These are phyloP conservation scores for Galeruca laticollis DNA, from an alignment of 2,888 invertebrate genomes.

Conservation along the genomic window DNA sequence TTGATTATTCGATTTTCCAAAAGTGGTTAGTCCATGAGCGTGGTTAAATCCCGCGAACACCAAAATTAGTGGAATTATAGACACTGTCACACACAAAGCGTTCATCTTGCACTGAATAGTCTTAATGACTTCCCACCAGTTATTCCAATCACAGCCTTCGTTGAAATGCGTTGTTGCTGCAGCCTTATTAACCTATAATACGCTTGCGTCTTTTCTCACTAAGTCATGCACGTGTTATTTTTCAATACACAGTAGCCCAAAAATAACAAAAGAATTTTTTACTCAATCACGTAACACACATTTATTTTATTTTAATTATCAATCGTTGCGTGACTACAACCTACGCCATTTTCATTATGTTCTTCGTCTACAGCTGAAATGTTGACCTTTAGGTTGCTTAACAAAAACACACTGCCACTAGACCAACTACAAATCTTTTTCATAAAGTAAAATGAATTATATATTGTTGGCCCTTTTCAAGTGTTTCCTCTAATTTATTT, in stretches of 20 bases:
- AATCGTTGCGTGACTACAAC: background rate
- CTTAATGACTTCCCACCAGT: constrained; percentile 47
- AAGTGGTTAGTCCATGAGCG: constrained; percentile 66
- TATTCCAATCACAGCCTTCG: constrained; percentile 59
- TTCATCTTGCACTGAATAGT: constrained; percentile 59
- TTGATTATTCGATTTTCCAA: constrained; percentile 63
- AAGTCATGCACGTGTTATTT: constrained; percentile 58
- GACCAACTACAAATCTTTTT: too few species aligned
- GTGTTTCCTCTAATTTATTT: too few species aligned
- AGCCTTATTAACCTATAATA: constrained; percentile 50
- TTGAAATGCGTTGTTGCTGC: constrained; percentile 56
- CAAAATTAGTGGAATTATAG: constrained; percentile 69
- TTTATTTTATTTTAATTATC: background rate
- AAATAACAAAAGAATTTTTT: constrained; percentile 12
- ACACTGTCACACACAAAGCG: constrained; percentile 66
- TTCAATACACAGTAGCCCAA: constrained; percentile 38
- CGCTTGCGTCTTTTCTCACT: constrained; percentile 56
- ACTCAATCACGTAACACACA: background rate
- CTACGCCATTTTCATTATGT: too few species aligned
- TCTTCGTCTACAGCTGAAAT: too few species aligned
- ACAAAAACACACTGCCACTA: too few species aligned
- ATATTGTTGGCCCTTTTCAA: too few species aligned
- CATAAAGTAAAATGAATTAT: too few species aligned
- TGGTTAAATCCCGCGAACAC: constrained; percentile 67
- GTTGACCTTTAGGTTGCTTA: too few species aligned